A percentile compares a stretch with the other conserved stretches of the same genome.
phyloP scores from a whole-genome alignment of 1,140 invertebrate species.

The Leptinotarsa lineolata region DNA sequence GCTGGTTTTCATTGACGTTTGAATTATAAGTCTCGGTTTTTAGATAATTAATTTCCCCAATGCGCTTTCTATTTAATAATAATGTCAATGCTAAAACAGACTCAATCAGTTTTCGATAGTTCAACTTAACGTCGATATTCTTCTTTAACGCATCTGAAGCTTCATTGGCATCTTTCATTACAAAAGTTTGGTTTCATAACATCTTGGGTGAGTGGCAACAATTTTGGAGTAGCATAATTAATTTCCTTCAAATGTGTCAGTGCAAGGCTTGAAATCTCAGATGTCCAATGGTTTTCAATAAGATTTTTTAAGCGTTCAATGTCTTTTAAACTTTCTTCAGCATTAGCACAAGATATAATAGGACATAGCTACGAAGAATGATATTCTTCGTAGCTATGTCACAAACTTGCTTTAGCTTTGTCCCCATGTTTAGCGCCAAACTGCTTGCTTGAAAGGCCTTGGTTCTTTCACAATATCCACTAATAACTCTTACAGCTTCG shows the following conservation, averaged over 20 bases:
- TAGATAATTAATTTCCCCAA: conserved; percentile 34
- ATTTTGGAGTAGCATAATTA: conserved; percentile 34
- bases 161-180: not conserved
- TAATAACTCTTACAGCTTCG: conserved; percentile 33
- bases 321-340: conserved; percentile 30
- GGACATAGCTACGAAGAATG: too few species aligned
- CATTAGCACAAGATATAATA: conserved; percentile 24
- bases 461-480: conserved; percentile 33
- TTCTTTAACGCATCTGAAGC: not conserved
- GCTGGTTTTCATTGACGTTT: not conserved
- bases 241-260: conserved; percentile 42
- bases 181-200: conserved; percentile 34
- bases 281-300: conserved; percentile 36
- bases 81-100: conserved; percentile 29
- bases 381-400: conserved; percentile 32
- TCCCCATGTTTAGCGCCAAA: conserved; percentile 38
- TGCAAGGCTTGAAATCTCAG: conserved; percentile 38
- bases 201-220: conserved; percentile 35
- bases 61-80: conserved; percentile 37
- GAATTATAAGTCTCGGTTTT: conserved; percentile 25
- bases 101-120: not conserved
- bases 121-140: not conserved
- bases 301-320: conserved; percentile 32
- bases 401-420: conserved; percentile 35
- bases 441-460: conserved; percentile 36